phyloP scores from a whole-genome alignment of 2,113 vertebrate genomes.

The Syngnathus typhle region DNA sequence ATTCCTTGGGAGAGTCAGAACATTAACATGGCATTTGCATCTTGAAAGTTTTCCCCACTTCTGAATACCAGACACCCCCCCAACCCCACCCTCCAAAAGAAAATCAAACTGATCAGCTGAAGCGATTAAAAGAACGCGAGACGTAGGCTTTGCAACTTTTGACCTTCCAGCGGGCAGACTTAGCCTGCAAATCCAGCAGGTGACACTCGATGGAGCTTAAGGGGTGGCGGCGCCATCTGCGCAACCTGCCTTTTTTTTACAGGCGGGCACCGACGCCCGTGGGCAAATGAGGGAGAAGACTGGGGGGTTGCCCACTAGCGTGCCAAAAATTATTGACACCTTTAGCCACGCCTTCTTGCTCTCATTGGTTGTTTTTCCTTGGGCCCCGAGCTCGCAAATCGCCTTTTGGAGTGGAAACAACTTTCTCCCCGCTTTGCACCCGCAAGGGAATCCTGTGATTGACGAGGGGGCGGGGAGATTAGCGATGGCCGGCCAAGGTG shows the following conservation, averaged over 20 bases:
- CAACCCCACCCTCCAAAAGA: too few species aligned
- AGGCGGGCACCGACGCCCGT: too few species aligned
- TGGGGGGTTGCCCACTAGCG: too few species aligned
- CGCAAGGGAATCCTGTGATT: constrained; percentile 26
- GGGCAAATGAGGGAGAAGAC: too few species aligned
- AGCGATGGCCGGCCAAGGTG: constrained; percentile 1
- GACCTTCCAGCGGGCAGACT: background rate
- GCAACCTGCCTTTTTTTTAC: too few species aligned
- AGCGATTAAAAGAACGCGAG: background rate
- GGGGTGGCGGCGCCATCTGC: background rate
- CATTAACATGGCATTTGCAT: background rate
- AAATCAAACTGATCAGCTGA: background rate
- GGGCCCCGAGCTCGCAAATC: too few species aligned
- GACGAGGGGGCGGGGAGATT: background rate
- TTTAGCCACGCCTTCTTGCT: background rate
- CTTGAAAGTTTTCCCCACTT: too few species aligned
- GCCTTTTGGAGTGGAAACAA: too few species aligned
- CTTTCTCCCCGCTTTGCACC: too few species aligned
- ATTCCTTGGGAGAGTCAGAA: background rate
- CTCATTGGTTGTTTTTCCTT: background rate
- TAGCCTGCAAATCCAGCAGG: background rate
- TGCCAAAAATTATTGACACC: too few species aligned
- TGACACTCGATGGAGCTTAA: background rate
- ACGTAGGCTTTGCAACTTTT: background rate
- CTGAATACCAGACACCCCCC: too few species aligned